Evolutionary conservation across 2,888 invertebrate genomes (phyloP).

Genomic region (Seira sanloemensis): DNA sequence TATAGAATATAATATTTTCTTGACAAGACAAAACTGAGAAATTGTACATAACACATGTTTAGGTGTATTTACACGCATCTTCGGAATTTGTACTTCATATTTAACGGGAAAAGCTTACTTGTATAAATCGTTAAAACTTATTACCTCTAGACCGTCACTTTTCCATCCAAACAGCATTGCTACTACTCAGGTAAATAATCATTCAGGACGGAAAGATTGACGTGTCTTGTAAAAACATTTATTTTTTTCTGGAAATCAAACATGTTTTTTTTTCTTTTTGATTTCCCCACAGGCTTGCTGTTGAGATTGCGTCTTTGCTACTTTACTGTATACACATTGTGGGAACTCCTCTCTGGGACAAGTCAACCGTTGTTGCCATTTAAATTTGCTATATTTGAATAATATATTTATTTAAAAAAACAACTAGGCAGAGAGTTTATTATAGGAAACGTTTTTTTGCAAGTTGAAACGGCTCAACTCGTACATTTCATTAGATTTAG

Average conservation of each 20-base stretch:
- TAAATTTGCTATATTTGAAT: constrained; percentile 23
- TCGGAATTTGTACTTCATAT: too few relatives aligned
- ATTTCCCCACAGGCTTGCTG: constrained; percentile 39
- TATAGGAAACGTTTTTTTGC: constrained; percentile 55
- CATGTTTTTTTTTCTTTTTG: not conserved
- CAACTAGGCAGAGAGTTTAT: not conserved
- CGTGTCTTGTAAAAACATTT: not conserved
- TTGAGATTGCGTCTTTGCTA: constrained; percentile 45
- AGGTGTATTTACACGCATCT: too few relatives aligned
- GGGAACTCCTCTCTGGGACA: constrained; percentile 45
- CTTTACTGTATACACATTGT: too few relatives aligned
- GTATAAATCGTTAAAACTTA: too few relatives aligned
- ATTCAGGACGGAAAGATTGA: not conserved
- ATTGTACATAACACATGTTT: too few relatives aligned
- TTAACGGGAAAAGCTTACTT: too few relatives aligned
- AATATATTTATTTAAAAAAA: not conserved
- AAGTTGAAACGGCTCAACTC: constrained; percentile 67
- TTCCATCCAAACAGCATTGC: too few relatives aligned
- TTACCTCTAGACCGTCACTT: too few relatives aligned
- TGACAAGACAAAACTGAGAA: too few relatives aligned
- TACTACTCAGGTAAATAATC: constrained; percentile 48
- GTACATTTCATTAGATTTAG: constrained; percentile 67
- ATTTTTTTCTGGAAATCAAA: not conserved
- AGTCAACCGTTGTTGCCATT: constrained; percentile 56
- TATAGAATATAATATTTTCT: too few relatives aligned